Base-by-base conservation (phyloP, 2,113 vertebrate genomes). In the Brachirus orientalis region DNA sequence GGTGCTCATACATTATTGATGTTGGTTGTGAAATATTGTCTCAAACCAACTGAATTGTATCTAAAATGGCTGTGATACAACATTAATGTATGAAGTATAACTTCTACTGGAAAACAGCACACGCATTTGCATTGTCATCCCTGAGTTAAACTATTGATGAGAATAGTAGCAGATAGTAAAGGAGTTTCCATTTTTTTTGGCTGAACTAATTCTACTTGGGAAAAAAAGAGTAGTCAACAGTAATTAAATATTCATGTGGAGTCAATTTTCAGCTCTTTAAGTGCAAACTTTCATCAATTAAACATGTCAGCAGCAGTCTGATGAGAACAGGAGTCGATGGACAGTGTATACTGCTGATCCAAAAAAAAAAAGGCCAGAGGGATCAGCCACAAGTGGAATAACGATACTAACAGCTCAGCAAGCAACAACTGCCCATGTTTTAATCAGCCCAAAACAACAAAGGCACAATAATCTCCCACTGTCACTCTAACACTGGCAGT, bases 241-340 rank as follows among this genome's bases (percentile, higher is more conserved):
- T 50, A 75, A 86, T 87, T 60, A 86, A 87, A 86, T 84, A 89
- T 86, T 83, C 63, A 84, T 76, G 75, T 50, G 33, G 69, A 81
- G 74, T 73, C 78, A 52, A 28, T 63, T 22, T 56, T 45, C 12
- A 58, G 65, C 19, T 47, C 59, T 63, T 57, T 33, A 52, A 75
- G 58, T 79, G 65, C 64, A 69, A 85, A 72, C 52, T 85, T 81
- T 86, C 84, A 87, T 88, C 74, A 82, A 67, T 47, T 61, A 69
- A 79, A 63, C 56, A 82, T 72, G 71, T 80, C 66, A 33, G 52
- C 66, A 54, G 61, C 52, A 43, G 72, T 51, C 41, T 54, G 55
- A 86, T 22, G 76, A 54, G 57, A 86, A 52, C 62, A 52, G 51
- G 55, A 38, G 8, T 51, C 28, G 38, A 60, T 20, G 7, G 56